These are phyloP conservation scores for Spatulosminthurus flaviceps DNA, from an alignment of 2,888 invertebrate genomes.

Conservation along the genomic window DNA sequence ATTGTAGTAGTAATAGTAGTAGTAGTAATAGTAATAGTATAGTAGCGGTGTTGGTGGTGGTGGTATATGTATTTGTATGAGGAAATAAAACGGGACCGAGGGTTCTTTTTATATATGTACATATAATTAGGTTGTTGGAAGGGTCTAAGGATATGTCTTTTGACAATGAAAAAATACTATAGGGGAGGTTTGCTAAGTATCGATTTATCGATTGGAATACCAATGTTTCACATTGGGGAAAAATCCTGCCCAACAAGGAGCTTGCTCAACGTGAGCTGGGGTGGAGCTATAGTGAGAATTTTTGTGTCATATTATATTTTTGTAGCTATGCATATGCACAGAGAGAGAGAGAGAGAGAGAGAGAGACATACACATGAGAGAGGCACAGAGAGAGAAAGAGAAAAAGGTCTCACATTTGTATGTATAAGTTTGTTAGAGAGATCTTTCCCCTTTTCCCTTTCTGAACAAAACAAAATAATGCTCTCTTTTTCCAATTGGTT, in stretches of 20 bases:
- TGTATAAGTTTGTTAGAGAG: too few relatives aligned
- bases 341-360: too few relatives aligned
- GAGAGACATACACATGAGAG: too few relatives aligned
- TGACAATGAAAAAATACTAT: slow-evolving; percentile 14
- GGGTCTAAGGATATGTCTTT: too few relatives aligned
- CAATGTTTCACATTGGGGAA: slow-evolving; percentile 27
- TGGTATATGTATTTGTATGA: too few relatives aligned
- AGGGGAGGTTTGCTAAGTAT: slow-evolving; percentile 16
- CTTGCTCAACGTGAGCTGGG: slow-evolving; percentile 31
- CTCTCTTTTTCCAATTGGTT: slow-evolving; percentile 30
- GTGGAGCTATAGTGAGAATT: slow-evolving; percentile 18
- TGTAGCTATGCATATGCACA: neutral
- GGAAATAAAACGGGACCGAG: too few relatives aligned
- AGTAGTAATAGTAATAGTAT: too few relatives aligned
- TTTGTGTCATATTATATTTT: slow-evolving; percentile 31
- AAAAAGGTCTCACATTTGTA: too few relatives aligned
- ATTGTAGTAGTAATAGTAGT: neutral
- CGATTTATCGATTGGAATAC: slow-evolving; percentile 33
- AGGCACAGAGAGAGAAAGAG: too few relatives aligned
- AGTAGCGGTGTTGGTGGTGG: too few relatives aligned
- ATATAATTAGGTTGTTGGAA: too few relatives aligned
- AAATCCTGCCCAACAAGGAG: slow-evolving; percentile 30
- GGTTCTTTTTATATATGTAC: too few relatives aligned
- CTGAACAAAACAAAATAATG: neutral
- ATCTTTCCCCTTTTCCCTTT: slow-evolving; percentile 26